Conservation (phyloP, 2,797 vertebrate species). For the Myotis myotis region DNA sequence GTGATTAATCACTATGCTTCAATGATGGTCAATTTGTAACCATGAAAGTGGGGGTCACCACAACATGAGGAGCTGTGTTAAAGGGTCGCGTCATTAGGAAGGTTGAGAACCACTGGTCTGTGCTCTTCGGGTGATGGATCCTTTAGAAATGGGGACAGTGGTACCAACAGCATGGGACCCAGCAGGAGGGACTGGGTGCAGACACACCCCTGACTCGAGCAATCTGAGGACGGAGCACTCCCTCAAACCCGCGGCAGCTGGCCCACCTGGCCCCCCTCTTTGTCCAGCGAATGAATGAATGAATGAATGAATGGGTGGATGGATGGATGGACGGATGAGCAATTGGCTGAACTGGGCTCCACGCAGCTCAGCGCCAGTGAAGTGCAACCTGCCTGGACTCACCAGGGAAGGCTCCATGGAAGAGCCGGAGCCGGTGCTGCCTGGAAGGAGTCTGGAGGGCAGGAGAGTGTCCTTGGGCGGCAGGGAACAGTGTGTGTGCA, state of each 20-base stretch:
- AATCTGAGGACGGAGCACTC: background rate
- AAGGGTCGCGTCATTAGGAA: too few species aligned
- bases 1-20: too few species aligned
- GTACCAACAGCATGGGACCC: rapidly evolving
- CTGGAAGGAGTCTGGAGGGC: background rate
- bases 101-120: too few species aligned
- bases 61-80: too few species aligned
- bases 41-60: too few species aligned
- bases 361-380: background rate
- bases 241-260: rapidly evolving
- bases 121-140: rapidly evolving
- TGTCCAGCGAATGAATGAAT: background rate
- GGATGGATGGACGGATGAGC: background rate
- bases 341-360: background rate
- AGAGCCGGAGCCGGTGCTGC: background rate
- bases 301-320: rapidly evolving
- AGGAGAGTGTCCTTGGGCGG: background rate
- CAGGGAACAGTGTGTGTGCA: rapidly evolving
- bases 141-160: background rate
- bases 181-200: too few species aligned
- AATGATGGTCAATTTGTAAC: too few species aligned
- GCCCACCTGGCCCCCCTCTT: background rate
- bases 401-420: background rate
- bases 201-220: background rate
- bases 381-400: background rate